Percentiles rank a stretch among this genome's conserved stretches.
phyloP scores from a whole-genome alignment of 1,140 invertebrate genomes.

The Idris sp. region DNA sequence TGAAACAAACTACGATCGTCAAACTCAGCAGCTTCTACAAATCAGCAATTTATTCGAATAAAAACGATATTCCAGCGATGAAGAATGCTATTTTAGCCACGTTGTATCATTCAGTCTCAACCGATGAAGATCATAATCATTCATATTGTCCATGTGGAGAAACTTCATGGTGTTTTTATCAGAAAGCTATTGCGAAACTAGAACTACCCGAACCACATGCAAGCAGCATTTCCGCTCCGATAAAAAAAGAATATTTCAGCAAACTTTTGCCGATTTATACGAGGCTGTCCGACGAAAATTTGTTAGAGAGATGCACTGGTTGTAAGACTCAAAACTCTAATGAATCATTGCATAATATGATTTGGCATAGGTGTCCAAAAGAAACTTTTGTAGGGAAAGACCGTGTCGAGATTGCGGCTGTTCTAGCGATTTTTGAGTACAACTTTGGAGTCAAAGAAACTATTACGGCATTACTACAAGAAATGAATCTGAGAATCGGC shows the following conservation, averaged over 20 bases:
- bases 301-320: slow-evolving; percentile 18
- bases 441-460: slow-evolving; percentile 31
- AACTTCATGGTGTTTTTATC: too few species aligned
- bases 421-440: slow-evolving; percentile 33
- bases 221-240: slow-evolving; percentile 16
- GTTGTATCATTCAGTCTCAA: too few species aligned
- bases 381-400: slow-evolving; percentile 44
- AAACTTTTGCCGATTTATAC: slow-evolving; percentile 20
- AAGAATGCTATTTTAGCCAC: too few species aligned
- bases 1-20: too few species aligned
- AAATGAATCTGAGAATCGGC: slow-evolving; percentile 8
- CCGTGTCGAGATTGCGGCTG: slow-evolving; percentile 47
- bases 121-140: too few species aligned
- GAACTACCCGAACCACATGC: slow-evolving; percentile 1
- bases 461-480: slow-evolving; percentile 1
- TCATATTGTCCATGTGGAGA: too few species aligned
- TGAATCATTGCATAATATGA: slow-evolving; percentile 31
- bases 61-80: too few species aligned
- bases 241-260: slow-evolving; percentile 31
- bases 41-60: too few species aligned
- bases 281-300: slow-evolving; percentile 18
- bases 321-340: slow-evolving; percentile 30
- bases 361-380: slow-evolving; percentile 59
- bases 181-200: slow-evolving; percentile 16
- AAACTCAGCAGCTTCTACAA: too few species aligned